Percentiles rank a stretch among this genome's conserved stretches.
Evolutionary conservation across 2,888 invertebrate genomes (phyloP).

Genomic region (Oligia strigilis): DNA sequence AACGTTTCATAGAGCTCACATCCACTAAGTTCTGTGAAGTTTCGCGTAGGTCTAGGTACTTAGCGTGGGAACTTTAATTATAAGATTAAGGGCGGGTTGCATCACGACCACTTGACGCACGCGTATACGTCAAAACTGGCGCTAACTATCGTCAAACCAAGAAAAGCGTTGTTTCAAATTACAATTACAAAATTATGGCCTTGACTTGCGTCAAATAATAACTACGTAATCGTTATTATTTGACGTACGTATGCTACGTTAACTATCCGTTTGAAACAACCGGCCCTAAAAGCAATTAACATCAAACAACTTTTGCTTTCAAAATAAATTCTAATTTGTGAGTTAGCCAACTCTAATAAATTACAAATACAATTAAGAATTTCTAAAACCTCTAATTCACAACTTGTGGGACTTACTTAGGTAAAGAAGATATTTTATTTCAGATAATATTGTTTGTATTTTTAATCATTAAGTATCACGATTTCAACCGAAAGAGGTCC

Average conservation of each 20-base stretch:
- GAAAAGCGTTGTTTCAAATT: too few species aligned
- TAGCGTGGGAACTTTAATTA: conserved; percentile 7
- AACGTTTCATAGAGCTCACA: conserved; percentile 13
- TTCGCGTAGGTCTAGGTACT: background rate
- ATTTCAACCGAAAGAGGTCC: background rate
- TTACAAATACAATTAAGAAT: background rate
- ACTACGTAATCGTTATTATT: too few species aligned
- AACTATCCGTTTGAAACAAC: too few species aligned
- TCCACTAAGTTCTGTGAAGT: conserved; percentile 17
- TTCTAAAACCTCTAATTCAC: background rate
- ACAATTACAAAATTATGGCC: too few species aligned
- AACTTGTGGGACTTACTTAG: too few species aligned
- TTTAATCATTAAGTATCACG: background rate
- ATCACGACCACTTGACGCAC: too few species aligned
- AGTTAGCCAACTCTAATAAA: background rate
- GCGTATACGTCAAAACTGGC: too few species aligned
- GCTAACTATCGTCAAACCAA: too few species aligned
- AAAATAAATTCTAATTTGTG: background rate
- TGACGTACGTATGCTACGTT: too few species aligned
- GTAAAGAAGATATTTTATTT: too few species aligned
- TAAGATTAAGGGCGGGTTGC: background rate
- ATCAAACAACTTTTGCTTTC: background rate
- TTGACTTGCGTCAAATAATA: too few species aligned
- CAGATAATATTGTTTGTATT: background rate
- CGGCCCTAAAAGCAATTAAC: background rate